Base-by-base conservation (phyloP, 2,888 invertebrate genomes). In the Cataglyphis altisquamis region DNA sequence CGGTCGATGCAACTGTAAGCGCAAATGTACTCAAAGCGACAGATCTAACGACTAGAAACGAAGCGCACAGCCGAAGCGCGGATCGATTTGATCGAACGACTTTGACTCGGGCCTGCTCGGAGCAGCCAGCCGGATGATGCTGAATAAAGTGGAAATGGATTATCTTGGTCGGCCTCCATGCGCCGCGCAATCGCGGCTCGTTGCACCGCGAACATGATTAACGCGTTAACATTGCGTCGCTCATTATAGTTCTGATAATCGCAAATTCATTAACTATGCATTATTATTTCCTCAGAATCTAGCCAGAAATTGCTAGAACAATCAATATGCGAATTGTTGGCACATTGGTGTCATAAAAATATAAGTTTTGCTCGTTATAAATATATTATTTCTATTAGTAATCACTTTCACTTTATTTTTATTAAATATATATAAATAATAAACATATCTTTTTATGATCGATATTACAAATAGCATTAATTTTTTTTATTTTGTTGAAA, bases 11-110 rank as follows among this genome's bases (percentile, higher is more conserved):
- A 68, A 63, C 67, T 78, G 75, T 77, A 64, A 75, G 80, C 81
- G 72, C 72, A 81, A 83, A 83, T 72, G 83, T 48, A 70, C 70
- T 78, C 78, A 80, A 80, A 80, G 78, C 70, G 70, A 80, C 78
- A 70, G 78, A 68, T 41, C 57, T 41, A 41, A 68, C 77, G 45
- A 52, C 15, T 21, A 60, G 78, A 80, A 80, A 80, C 45, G 78
- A 83, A 81, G 70, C 83, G 78, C 72, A 21, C 52, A 36, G 83
- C 39, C 48, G 57, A 52, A 52, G 39, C 80, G 21, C 45, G 55
- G 72, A 70, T 68, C 81, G 70, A 81, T 77, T 57, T 81, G 81
- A 81, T 72, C 81, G 57, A 32, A 32, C 72, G 70, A 83, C 83
- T 81, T 81, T 83, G 83, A 83, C 48, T 41, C 72, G 68, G 68